Conservation (phyloP, 2,113 vertebrate genomes). For the Marcusenius ussheri region DNA sequence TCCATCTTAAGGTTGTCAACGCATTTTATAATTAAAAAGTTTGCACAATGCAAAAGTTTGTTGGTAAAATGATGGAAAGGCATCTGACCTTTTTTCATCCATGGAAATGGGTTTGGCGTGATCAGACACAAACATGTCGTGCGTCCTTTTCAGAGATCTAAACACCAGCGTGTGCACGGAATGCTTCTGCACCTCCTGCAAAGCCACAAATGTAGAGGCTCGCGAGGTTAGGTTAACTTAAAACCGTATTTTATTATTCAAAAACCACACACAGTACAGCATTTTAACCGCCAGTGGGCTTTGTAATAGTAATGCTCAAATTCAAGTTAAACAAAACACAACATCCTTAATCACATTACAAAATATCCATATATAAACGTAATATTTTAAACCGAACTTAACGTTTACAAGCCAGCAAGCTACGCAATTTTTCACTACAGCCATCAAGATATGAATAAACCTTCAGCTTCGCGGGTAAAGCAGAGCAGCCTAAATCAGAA, state of each 20-base stretch:
- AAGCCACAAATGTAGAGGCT: neutral
- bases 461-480: neutral
- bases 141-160: constrained; percentile 92
- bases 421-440: neutral
- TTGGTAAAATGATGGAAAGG: neutral
- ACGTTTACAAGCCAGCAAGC: neutral
- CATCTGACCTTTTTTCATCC: constrained; percentile 79
- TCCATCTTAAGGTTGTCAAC: neutral
- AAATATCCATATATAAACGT: neutral
- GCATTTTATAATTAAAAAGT: neutral
- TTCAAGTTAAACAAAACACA: neutral
- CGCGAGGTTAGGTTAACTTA: neutral
- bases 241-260: neutral
- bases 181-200: constrained; percentile 92
- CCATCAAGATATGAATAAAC: neutral
- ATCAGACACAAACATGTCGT: constrained; percentile 97
- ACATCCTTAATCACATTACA: neutral
- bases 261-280: neutral
- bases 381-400: neutral
- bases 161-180: constrained; percentile 96
- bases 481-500: neutral
- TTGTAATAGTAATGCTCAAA: neutral
- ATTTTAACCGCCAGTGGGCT: neutral
- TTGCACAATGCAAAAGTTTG: neutral
- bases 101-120: constrained; percentile 77